These are phyloP conservation scores for Eremophila alpestris DNA, from an alignment of 2,797 vertebrate genomes.

Conservation along the genomic window DNA sequence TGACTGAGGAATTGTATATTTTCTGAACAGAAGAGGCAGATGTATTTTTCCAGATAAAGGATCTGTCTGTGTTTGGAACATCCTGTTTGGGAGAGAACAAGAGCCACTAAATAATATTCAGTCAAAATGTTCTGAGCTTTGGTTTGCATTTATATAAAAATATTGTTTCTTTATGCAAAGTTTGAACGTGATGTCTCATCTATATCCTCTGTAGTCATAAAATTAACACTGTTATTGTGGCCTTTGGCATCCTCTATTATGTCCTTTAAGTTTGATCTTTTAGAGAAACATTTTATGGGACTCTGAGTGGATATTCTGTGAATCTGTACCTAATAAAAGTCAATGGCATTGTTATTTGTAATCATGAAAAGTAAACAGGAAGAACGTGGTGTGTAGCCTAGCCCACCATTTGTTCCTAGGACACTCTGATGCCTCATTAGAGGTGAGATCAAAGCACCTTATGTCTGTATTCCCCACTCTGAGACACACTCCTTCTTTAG, in stretches of 20 bases:
- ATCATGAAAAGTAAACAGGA: not conserved
- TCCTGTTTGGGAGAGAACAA: not conserved
- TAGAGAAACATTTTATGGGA: not conserved
- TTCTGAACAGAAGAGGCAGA: constrained; percentile 5
- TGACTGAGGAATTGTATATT: not conserved
- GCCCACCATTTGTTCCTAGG: not conserved
- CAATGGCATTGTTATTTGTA: not conserved
- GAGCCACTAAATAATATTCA: not conserved
- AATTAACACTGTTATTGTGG: not conserved
- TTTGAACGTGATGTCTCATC: not conserved
- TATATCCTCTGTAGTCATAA: not conserved
- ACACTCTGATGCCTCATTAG: not conserved
- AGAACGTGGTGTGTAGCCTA: not conserved
- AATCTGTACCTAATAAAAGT: not conserved
- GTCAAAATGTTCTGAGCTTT: constrained; percentile 21
- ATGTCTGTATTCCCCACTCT: not conserved
- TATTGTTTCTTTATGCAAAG: not conserved
- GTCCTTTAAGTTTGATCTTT: not conserved
- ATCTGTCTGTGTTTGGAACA: constrained; percentile 6
- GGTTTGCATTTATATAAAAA: constrained; percentile 10
- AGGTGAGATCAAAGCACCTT: not conserved
- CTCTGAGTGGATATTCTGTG: not conserved
- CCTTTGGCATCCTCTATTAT: not conserved
- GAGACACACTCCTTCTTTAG: not conserved
- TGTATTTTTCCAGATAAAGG: constrained; percentile 7